Base-by-base conservation (phyloP, 2,888 invertebrate genomes). In the Apodemia zela region DNA sequence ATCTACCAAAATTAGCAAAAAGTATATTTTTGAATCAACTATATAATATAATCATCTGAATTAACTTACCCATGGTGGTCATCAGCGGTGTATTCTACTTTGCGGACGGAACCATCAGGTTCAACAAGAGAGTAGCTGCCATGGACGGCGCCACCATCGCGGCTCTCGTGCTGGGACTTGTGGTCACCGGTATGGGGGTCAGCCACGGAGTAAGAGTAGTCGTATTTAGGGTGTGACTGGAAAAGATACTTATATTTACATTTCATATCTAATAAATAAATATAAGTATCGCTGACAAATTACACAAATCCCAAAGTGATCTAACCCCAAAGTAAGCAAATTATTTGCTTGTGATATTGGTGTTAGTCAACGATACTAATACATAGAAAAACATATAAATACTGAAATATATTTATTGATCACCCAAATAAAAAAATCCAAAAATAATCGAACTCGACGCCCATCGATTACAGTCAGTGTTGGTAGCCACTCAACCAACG, bases 51-150 rank as follows among this genome's bases (percentile, higher is more conserved):
- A 38, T 38, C 38, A 38, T 2, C 13, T 38, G 38, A 38, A 49
- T 51, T 11, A 3, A 57, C 84, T 84, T 93, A 94, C 88, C 93
- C 94, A 65, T 92, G 77, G 82, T 93, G 93, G 81, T 93, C 92
- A 68, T 93, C 93, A 74, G 93, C 93, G 80, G 92, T 93, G 87
- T 94, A 94, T 71, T 93, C 93, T 71, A 94, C 94, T 74, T 93
- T 93, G 81, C 94, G 92, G 67, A 93, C 86, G 75, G 93, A 93
- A 78, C 94, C 94, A 73, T 93, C 93, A 64, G 94, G 93, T 74
- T 94, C 94, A 63, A 93, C 93, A 60, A 94, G 88, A 60, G 93
- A 93, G 88, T 95, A 95, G 81, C 93, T 93, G 67, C 94, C 95
- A 75, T 93, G 93, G 59, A 94, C 94, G 70, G 93, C 92, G 72